phyloP scores from a whole-genome alignment of 2,888 invertebrate species.

The Automeris io region DNA sequence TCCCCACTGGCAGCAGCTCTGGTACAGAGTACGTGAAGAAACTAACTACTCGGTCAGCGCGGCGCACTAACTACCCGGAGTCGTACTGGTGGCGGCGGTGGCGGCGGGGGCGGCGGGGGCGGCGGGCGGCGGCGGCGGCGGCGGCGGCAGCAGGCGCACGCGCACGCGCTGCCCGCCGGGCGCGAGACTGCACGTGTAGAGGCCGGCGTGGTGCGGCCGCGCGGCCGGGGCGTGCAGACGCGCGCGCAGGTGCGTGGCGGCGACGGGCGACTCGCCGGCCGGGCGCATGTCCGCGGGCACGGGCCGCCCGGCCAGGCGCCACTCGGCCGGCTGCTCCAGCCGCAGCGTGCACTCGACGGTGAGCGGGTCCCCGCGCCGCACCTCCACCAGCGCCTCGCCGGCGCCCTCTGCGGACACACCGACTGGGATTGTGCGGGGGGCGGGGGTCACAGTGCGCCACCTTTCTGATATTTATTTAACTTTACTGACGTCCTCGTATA shows the following conservation, averaged over 20 bases:
- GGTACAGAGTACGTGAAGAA: too few species aligned
- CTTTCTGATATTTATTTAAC: too few species aligned
- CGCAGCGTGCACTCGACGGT: conserved; percentile 56
- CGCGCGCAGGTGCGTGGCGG: conserved; percentile 27
- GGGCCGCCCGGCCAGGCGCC: conserved; percentile 41
- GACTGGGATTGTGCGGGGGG: too few species aligned
- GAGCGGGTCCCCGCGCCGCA: conserved; percentile 51
- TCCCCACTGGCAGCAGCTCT: too few species aligned
- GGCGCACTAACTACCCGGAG: neutral
- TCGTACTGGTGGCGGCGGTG: neutral
- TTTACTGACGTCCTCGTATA: too few species aligned
- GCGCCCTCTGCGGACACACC: conserved; percentile 27
- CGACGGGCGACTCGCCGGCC: conserved; percentile 32
- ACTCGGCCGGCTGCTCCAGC: conserved; percentile 39
- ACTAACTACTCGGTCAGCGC: too few species aligned
- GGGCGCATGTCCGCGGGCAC: conserved; percentile 41
- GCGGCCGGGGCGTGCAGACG: conserved; percentile 34
- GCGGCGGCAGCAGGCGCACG: conserved; percentile 39
- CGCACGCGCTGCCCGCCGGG: conserved; percentile 31
- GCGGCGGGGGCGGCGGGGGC: conserved; percentile 1
- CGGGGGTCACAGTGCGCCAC: too few species aligned
- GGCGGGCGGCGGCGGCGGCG: conserved; percentile 13
- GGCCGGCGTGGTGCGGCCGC: conserved; percentile 41
- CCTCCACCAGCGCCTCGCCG: conserved; percentile 33
- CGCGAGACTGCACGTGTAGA: conserved; percentile 46